Evolutionary conservation across 1,140 invertebrate species (phyloP).

Genomic region (Carposina sasakii): DNA sequence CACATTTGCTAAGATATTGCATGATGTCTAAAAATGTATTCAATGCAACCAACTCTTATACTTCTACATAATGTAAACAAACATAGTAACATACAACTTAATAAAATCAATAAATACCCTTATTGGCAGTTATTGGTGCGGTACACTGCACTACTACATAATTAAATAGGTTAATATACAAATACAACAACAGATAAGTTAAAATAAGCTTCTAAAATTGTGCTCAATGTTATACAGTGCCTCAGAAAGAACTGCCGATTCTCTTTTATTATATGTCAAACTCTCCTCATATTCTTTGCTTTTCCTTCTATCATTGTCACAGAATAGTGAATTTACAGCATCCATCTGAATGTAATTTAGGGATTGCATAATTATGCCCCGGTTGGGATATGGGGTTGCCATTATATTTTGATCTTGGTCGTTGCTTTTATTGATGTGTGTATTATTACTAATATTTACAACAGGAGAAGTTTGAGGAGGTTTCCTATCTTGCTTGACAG

Average conservation of each 20-base stretch:
- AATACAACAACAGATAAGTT: constrained; percentile 11
- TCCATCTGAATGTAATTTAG: constrained; percentile 68
- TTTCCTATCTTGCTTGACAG: too few species aligned
- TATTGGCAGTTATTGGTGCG: too few species aligned
- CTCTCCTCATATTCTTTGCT: constrained; percentile 23
- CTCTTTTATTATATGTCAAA: constrained; percentile 27
- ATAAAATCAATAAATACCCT: too few species aligned
- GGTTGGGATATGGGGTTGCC: constrained; percentile 52
- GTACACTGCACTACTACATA: too few species aligned
- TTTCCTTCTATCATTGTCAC: constrained; percentile 22
- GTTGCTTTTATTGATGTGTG: too few species aligned
- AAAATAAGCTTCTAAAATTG: constrained; percentile 65
- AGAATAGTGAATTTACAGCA: constrained; percentile 56
- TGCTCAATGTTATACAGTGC: constrained; percentile 55
- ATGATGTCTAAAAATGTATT: constrained; percentile 5
- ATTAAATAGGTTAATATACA: too few species aligned
- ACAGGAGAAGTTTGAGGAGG: too few species aligned
- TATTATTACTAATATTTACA: too few species aligned
- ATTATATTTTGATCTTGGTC: too few species aligned
- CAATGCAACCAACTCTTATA: too few species aligned
- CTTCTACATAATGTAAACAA: too few species aligned
- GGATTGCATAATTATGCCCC: constrained; percentile 56
- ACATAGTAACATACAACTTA: too few species aligned
- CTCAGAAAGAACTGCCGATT: constrained; percentile 47
- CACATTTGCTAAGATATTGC: constrained; percentile 2